Evolutionary conservation across 1,140 invertebrate species (phyloP), one percentile per base, ranked within the genome.

Genomic region (Aphaenogaster rudis): DNA sequence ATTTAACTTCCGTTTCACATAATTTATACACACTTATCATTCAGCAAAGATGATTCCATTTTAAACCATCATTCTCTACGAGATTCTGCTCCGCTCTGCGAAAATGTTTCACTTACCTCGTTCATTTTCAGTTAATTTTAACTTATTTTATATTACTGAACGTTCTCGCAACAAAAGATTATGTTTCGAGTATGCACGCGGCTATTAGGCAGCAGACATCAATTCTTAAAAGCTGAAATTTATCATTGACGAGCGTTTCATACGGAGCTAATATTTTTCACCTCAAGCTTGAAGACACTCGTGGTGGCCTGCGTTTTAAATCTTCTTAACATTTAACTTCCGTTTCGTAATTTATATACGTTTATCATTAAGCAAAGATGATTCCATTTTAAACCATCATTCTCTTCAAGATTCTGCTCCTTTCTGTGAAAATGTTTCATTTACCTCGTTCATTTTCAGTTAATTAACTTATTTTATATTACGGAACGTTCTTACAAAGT

Each of bases 131-230:
- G 45, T 21, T 64, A 33, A 48, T 36, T 36, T 48, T 48, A 48
- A 64, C 42, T 78, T 64, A 64, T 28, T n/a, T 48, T 11, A 45
- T 28, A 3, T 7, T 63, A 64, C 6, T 6, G 13, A 28, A 76
- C 13, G 54, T 42, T 17, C 59, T 42, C 28, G 59, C 52, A 42
- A 57, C 28, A 84, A 76, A 74, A 72, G 21, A 74, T 82, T 72
- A 59, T 39, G 17, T 74, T 74, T 84, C 59, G 69, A 39, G 42
- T 74, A 52, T 17, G 28, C 21, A 9, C 28, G 36, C 42, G 54
- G 5, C 13, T 8, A 6, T 63, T 50, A n/a, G 8, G 80, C 80
- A 50, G 59, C 7, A 8, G 9, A 21, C 42, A 36, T 50, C 45
- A n/a, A 63, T 74, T 63, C n/a, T 17, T 36, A 21, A 59, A 33